phyloP scores from a whole-genome alignment of 1,140 invertebrate species.

The Neocloeon triangulifer region DNA sequence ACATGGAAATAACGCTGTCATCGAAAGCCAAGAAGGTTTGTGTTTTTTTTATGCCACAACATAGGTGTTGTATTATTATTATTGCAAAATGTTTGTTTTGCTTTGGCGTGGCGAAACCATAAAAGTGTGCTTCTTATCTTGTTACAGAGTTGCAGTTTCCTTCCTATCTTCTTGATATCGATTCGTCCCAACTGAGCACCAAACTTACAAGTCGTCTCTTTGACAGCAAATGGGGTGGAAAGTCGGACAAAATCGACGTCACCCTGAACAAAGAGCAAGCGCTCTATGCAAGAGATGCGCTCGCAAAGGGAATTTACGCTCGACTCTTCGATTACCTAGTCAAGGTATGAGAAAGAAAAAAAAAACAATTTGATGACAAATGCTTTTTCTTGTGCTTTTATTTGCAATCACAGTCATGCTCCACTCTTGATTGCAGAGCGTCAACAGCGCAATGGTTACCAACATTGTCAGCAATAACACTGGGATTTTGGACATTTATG shows the following conservation, averaged over 20 bases:
- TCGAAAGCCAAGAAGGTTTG: conserved; percentile 34
- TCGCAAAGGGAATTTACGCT: conserved; percentile 44
- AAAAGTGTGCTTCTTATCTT: too few species aligned
- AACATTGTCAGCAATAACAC: conserved; percentile 23
- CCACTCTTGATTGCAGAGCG: conserved; percentile 20
- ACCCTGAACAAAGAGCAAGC: conserved; percentile 42
- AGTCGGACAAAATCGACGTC: conserved; percentile 42
- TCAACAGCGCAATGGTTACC: conserved; percentile 38
- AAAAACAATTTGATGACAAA: too few species aligned
- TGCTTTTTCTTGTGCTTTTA: not conserved
- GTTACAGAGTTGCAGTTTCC: too few species aligned
- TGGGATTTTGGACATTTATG: conserved; percentile 42
- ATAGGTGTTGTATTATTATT: too few species aligned
- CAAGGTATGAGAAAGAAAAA: conserved; percentile 27
- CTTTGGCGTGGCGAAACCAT: too few species aligned
- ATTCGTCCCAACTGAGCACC: conserved; percentile 27
- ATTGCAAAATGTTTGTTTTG: too few species aligned
- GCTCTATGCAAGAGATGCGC: conserved; percentile 37
- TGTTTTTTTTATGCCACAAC: too few species aligned
- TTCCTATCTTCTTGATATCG: conserved; percentile 36
- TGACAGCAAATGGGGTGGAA: conserved; percentile 51
- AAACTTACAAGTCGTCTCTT: conserved; percentile 42
- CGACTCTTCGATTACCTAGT: conserved; percentile 48
- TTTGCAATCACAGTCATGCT: not conserved
- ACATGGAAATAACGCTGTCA: conserved; percentile 36